Evolutionary conservation across 2,113 vertebrate species (phyloP), one percentile per base, ranked within the genome.

Genomic region (Speoplatyrhinus poulsoni): DNA sequence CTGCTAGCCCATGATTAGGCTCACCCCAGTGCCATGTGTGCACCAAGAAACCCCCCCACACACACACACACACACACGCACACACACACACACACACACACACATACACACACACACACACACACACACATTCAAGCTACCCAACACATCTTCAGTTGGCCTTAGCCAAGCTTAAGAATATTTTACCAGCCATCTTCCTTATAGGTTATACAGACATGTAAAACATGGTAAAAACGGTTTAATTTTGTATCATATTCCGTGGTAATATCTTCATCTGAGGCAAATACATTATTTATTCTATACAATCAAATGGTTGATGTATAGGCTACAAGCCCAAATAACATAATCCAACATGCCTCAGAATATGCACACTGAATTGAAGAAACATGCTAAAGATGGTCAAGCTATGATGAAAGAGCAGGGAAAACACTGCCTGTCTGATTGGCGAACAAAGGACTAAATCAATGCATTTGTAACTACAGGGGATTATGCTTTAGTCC

Each of bases 1-100:
- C 86, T 85, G 87, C 12, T 15, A 88, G 70, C 77, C 65, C 12
- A 72, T 91, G 89, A 90, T 91, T 89, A 90, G 84, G 72, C 80
- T 85, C 82, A 69, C 72, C 81, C 75, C 57, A 16, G 81, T 88
- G 82, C 87, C 80, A 75, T 65, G 70, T 49, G 46, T 58, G 3
- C 67, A 15, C 19, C 50, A 17, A 57, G 64, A 67, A 67, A 64
- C 57, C 47, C n/a, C n/a, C 80, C 60, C 79, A 59, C 58, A 2
- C 36, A 47, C 36, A 46, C 36, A 17, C 46, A 62, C 60, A 36
- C 32, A 60, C 12, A 60, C 58, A 13, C 58, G n/a, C 32, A 15
- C 10, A 41, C 58, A 33, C 60, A 36, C 32, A 60, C 12, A 60
- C 58, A 13, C 58, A 46, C 32, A 15, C 10, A 41, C 58, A 33